Evolutionary conservation across 2,797 vertebrate genomes (phyloP).

Genomic region (Acrossocheilus wenchowensis): DNA sequence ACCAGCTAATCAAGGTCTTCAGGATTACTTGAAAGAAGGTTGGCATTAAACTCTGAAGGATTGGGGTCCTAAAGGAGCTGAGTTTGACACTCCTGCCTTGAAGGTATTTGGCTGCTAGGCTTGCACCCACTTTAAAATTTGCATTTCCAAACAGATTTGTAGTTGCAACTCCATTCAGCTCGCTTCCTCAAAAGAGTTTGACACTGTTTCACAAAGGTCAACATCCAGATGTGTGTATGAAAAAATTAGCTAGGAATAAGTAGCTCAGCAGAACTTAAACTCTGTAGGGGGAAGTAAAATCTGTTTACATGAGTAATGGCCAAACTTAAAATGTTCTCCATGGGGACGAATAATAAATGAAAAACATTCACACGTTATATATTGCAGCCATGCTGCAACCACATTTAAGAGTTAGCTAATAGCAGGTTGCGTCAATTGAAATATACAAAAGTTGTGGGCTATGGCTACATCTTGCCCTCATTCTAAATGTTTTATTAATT

Average conservation of each 20-base stretch:
- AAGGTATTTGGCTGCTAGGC: no score
- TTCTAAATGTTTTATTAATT: slow-evolving; percentile 7
- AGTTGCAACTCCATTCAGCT: neutral
- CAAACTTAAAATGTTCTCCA: neutral
- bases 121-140: neutral
- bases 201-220: neutral
- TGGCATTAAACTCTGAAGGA: neutral
- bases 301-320: slow-evolving; percentile 32
- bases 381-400: neutral
- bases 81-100: neutral
- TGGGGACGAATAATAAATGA: slow-evolving; percentile 23
- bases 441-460: neutral
- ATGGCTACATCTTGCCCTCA: neutral
- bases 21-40: no score
- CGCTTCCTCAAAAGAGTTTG: slow-evolving; percentile 2
- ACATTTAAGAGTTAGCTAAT: neutral
- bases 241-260: slow-evolving; percentile 1
- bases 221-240: slow-evolving; percentile 15
- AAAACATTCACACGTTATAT: slow-evolving; percentile 11
- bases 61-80: neutral
- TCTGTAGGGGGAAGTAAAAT: slow-evolving; percentile 11
- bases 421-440: neutral
- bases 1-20: no score
- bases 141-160: neutral
- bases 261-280: neutral